A percentile compares a stretch with the other conserved stretches of the same genome.
phyloP scores from a whole-genome alignment of 2,888 invertebrate species.

The Dicyrtoma fusca region DNA sequence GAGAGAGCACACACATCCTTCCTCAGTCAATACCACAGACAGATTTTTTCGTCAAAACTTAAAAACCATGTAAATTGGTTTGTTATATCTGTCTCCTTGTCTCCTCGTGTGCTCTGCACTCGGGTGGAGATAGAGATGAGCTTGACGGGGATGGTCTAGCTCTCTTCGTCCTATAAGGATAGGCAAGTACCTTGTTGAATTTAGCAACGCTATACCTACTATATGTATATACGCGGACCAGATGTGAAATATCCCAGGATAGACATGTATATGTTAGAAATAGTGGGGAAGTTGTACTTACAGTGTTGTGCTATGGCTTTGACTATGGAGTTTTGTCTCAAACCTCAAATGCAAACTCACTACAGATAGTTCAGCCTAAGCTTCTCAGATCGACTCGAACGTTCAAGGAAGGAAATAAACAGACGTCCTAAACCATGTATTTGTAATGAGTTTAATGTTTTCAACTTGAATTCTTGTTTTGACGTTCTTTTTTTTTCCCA shows the following conservation, averaged over 20 bases:
- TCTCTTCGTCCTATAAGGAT: no score
- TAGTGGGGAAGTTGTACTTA: no score
- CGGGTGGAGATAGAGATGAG: no score
- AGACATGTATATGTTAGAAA: no score
- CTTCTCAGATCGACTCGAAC: background rate
- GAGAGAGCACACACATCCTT: no score
- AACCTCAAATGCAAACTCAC: no score
- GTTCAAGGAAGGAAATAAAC: constrained; percentile 20
- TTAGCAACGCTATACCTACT: no score
- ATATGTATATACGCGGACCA: background rate
- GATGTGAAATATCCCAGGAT: constrained; percentile 16
- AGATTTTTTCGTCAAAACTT: background rate
- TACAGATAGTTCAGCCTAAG: no score
- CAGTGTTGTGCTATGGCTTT: no score
- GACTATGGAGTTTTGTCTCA: no score
- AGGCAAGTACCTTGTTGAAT: no score
- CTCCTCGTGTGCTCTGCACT: no score
- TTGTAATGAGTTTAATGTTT: constrained; percentile 19
- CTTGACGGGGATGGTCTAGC: background rate
- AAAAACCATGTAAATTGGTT: constrained; percentile 12
- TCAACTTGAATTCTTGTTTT: constrained; percentile 20
- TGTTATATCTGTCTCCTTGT: background rate
- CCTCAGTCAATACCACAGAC: background rate
- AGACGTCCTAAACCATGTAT: constrained; percentile 16
- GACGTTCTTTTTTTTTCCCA: constrained; percentile 15